Conservation (phyloP, 2,888 invertebrate species). For the Gonocerus acuteangulatus region DNA sequence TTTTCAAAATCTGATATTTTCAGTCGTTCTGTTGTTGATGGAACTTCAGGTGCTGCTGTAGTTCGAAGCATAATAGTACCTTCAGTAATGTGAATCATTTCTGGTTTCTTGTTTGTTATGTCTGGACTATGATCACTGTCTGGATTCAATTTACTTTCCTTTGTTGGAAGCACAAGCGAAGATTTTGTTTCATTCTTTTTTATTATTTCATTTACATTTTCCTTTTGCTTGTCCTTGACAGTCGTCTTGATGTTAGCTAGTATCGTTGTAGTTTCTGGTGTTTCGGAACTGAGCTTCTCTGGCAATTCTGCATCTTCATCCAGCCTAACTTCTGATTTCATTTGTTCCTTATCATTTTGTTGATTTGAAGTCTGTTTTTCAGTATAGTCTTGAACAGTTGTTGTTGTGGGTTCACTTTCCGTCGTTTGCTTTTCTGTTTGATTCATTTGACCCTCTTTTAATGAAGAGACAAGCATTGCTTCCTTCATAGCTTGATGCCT, state of each 20-base stretch:
- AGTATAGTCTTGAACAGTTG: constrained; percentile 6
- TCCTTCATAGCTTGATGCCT: constrained; percentile 20
- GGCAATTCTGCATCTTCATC: constrained; percentile 19
- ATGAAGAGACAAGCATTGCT: constrained; percentile 3
- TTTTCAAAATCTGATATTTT: constrained; percentile 17
- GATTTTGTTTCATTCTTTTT: constrained; percentile 7
- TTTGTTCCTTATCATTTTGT: background rate
- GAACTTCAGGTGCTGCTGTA: constrained; percentile 8
- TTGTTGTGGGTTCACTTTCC: background rate
- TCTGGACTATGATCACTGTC: constrained; percentile 21
- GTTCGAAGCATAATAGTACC: background rate
- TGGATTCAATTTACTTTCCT: constrained; percentile 37
- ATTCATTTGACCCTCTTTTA: background rate
- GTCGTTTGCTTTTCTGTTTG: constrained; percentile 2
- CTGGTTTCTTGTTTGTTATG: background rate
- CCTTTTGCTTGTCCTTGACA: background rate
- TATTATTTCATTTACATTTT: background rate
- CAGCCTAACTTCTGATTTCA: constrained; percentile 8
- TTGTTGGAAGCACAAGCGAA: constrained; percentile 23
- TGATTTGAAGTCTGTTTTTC: constrained; percentile 1
- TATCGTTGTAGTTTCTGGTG: constrained; percentile 1
- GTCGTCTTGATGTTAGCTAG: background rate
- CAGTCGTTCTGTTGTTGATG: constrained; percentile 35
- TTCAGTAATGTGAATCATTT: background rate
- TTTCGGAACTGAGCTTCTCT: constrained; percentile 1